Base-by-base conservation (phyloP, 2,113 vertebrate genomes). In the Strix uralensis region DNA sequence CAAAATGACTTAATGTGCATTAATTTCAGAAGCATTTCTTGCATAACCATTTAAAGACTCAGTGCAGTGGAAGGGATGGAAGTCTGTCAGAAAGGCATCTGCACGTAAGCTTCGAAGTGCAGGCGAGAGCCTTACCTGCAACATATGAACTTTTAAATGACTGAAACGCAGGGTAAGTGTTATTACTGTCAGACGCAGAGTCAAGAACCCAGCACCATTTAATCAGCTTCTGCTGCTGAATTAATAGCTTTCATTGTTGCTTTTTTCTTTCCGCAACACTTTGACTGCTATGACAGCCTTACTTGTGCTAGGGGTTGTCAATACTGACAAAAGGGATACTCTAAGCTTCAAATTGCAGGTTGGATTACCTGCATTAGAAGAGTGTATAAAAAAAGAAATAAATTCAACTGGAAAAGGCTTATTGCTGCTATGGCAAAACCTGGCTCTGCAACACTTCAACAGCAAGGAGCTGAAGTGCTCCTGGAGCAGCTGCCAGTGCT, bases 331-430 rank as follows among this genome's bases (percentile, higher is more conserved):
- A 81, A 94, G 42, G 65, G 85, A 96, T 71, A 83, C 95, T 92
- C 80, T 94, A 89, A 94, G 62, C 86, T 78, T 93, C 82, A 96
- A 86, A 96, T 93, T 95, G 91, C 89, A 87, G 85, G 58, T 81
- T 82, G 96, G 86, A 96, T 96, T 96, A 96, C 81, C 91, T 96
- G 90, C 72, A 80, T 81, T 90, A 96, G 40, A 42, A 70, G 12
- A 63, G 40, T 20, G 23, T 5, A 67, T 57, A 70, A 70, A 61
- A 81, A 71, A 58, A 38, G 3, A 38, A 25, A 91, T 54, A 77
- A 74, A 83, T 85, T 94, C 61, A 88, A 36, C 82, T 69, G 69
- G 87, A 86, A 94, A 93, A 92, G 55, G 16, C 23, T 70, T 66
- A 57, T 34, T 95, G 67, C 38, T 77, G 47, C 80, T 81, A 32